Evolutionary conservation across 2,797 vertebrate genomes (phyloP), one percentile per base, ranked within the genome.

Genomic region (Pseudocheirus occidentalis): DNA sequence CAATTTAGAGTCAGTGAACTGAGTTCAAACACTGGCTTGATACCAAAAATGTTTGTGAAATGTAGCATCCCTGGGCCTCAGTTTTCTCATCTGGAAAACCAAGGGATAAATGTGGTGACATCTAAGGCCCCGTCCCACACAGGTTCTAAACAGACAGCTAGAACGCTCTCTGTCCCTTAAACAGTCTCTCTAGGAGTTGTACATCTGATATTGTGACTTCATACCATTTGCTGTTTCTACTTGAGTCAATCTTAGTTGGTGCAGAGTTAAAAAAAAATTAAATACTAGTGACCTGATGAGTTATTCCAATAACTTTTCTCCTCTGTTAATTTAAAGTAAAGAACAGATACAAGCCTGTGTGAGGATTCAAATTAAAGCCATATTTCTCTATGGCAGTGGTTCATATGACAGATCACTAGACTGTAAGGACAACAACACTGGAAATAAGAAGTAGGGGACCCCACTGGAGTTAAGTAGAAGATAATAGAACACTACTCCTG

Each of bases 261-360:
- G 24, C 4, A 55, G 56, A 34, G 40, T 40, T 29, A 0, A 62
- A 4, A 54, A 54, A n/a, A 34, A 62, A 81, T 10, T 53, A 52
- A 40, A 55, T 0, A 12, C 13, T 1, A 10, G 73, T 9, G 10
- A 50, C 14, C 3, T 40, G 57, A 21, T 2, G 40, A 34, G 21
- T 40, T 28, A 29, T 50, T 55, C 21, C n/a, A 53, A 31, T 55
- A 89, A 90, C 87, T 55, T 55, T 58, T 29, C 31, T 0, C 10
- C 34, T 58, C 52, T 53, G 91, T 54, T 40, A 59, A 40, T 31
- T 1, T 50, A 50, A 28, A 90, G 50, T 73, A 31, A 31, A 89
- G 54, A 89, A 9, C 1, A 55, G n/a, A 16, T 31, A 52, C 0
- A 28, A 0, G 92, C 58, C 55, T 24, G 27, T 3, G 0, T 0